Base-by-base conservation (phyloP, 23 tunicate species). In the Diplosoma virens region DNA sequence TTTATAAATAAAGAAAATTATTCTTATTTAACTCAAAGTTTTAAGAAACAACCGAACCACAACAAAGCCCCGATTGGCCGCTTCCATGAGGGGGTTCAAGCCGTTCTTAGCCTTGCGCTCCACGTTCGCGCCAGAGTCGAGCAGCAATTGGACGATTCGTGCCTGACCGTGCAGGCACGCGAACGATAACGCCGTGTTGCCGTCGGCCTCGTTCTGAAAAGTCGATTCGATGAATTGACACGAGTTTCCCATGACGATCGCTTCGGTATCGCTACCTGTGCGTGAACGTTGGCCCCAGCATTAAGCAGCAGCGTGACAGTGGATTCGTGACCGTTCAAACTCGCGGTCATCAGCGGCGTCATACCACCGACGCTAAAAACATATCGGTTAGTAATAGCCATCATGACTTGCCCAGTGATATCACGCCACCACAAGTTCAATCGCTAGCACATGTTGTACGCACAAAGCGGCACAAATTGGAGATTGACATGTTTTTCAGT, bases 101-200 rank as follows among this genome's bases (percentile, higher is more conserved):
- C 96, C 99, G n/a, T 93, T 89, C 67, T 95, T 95, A 0, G 99
- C 90, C 30, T 96, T 70, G 56, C 85, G 97, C 46, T 95, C 99
- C 3, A 95, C 85, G 48, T 89, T 95, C 0, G 99, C 99, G 30
- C 81, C 79, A 22, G 87, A 53, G 52, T 89, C 93, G 17, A 95
- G 88, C 18, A 95, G 63, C 45, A 81, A 27, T 22, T 77, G 81
- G 27, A 95, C 99, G 1, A 95, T 89, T 41, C 89, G 96, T 32
- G 77, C 79, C 21, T 93, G 87, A 17, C 99, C 99, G 71, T 95
- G 97, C 45, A 84, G 85, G 79, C 99, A 95, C n/a, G 99, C 99
- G 68, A 95, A 55, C 2, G 99, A 89, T 55, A 95, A 54, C 25
- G 99, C 96, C 0, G 97, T 89, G 82, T 89, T 95, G 28, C 87